A percentile compares a stretch with the other conserved stretches of the same genome.
Evolutionary conservation across 2,888 invertebrate genomes (phyloP).

Genomic region (Drosophila fulvimacula): DNA sequence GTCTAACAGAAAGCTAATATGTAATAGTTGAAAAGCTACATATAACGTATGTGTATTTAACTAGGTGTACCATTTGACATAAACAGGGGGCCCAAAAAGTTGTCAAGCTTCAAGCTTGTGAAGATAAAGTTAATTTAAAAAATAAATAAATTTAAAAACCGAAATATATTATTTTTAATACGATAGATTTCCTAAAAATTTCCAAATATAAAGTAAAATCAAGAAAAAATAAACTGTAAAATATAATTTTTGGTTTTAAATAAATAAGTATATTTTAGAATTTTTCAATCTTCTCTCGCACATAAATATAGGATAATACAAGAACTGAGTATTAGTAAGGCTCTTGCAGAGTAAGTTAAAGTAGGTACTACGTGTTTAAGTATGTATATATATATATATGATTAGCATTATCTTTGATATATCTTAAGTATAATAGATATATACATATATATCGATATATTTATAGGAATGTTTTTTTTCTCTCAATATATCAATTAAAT

Average conservation of each 20-base stretch:
- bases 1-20: conserved; percentile 5
- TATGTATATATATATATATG: conserved; percentile 3
- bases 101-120: too few species aligned
- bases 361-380: conserved; percentile 30
- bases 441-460: neutral
- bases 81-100: neutral
- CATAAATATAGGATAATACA: conserved; percentile 5
- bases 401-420: conserved; percentile 12
- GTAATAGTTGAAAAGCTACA: neutral
- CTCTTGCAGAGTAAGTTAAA: conserved; percentile 2
- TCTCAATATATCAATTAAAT: conserved; percentile 18
- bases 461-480: conserved; percentile 22
- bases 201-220: neutral
- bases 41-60: too few species aligned
- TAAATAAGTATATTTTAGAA: conserved; percentile 5
- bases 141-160: too few species aligned
- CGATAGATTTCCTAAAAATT: neutral
- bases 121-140: too few species aligned
- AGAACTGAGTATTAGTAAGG: conserved; percentile 20
- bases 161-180: too few species aligned
- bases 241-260: neutral
- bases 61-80: neutral
- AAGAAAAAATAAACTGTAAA: neutral
- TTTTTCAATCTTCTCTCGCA: neutral
- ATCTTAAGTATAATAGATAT: neutral